Evolutionary conservation across 1,140 invertebrate species (phyloP).

Genomic region (Drosophila lowei): DNA sequence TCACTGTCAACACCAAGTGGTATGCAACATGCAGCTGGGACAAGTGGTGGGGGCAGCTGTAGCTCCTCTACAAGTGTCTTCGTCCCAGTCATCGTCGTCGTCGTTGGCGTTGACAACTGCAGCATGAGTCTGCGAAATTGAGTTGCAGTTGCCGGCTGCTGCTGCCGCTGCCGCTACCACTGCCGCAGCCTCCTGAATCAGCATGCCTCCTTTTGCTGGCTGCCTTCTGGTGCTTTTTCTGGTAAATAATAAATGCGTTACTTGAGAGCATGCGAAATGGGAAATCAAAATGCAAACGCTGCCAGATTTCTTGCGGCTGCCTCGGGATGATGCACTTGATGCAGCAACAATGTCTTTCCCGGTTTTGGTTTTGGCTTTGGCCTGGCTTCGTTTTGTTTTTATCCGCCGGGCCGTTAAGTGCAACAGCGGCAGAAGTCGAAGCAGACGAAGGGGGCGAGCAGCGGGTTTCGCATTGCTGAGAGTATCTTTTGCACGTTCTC

Average conservation of each 20-base stretch:
- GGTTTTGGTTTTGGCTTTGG: slow-evolving; percentile 12
- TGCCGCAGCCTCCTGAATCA: slow-evolving; percentile 6
- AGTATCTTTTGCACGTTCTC: slow-evolving; percentile 77
- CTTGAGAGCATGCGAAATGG: slow-evolving; percentile 77
- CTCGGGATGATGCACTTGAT: slow-evolving; percentile 46
- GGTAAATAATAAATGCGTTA: slow-evolving; percentile 81
- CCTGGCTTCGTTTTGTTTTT: slow-evolving; percentile 63
- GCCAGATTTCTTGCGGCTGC: slow-evolving; percentile 61
- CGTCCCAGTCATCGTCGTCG: slow-evolving; percentile 22
- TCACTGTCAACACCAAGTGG: slow-evolving; percentile 74
- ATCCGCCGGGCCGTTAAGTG: slow-evolving; percentile 70
- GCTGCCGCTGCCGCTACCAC: neutral
- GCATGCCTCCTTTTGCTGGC: slow-evolving; percentile 8
- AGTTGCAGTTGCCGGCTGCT: slow-evolving; percentile 37
- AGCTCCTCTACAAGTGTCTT: slow-evolving; percentile 56
- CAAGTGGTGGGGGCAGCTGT: slow-evolving; percentile 3
- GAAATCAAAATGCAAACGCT: slow-evolving; percentile 77
- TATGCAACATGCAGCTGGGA: slow-evolving; percentile 65
- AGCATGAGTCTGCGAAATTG: slow-evolving; percentile 71
- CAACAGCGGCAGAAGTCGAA: slow-evolving; percentile 28
- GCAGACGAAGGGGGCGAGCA: slow-evolving; percentile 4
- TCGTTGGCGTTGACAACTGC: slow-evolving; percentile 69
- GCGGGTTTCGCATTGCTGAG: slow-evolving; percentile 53
- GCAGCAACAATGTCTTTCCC: slow-evolving; percentile 51
- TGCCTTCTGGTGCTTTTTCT: slow-evolving; percentile 10